Percentiles rank a stretch among this genome's conserved stretches.
Evolutionary conservation across 2,888 invertebrate genomes (phyloP).

Genomic region (Apodemia zela): DNA sequence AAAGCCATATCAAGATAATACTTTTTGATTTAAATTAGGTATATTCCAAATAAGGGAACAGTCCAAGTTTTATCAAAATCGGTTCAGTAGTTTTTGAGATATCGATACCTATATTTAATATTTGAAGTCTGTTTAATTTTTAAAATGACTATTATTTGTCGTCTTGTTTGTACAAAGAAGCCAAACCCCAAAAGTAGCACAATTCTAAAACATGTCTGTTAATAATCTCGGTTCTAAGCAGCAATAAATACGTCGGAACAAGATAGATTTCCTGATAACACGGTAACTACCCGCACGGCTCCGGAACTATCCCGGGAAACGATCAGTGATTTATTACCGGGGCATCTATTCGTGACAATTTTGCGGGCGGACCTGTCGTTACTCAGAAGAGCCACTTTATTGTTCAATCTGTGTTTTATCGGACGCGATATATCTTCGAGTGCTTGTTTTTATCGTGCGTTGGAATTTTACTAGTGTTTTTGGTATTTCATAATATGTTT

Average conservation of each 20-base stretch:
- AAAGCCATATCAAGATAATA: no score
- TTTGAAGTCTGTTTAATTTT: no score
- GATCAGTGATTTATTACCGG: constrained; percentile 14
- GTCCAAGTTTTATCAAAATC: no score
- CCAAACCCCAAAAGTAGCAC: not conserved
- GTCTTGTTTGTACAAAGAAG: no score
- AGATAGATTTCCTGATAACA: constrained; percentile 12
- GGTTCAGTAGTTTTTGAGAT: no score
- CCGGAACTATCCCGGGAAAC: not conserved
- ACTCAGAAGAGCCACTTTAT: not conserved
- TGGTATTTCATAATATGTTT: not conserved
- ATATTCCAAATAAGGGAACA: no score
- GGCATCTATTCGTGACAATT: not conserved
- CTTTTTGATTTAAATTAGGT: no score
- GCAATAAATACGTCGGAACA: constrained; percentile 11
- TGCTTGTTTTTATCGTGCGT: not conserved
- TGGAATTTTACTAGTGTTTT: not conserved
- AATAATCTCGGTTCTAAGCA: not conserved
- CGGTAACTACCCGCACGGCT: not conserved
- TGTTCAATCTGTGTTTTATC: not conserved
- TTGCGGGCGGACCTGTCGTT: constrained; percentile 6
- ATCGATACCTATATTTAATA: no score
- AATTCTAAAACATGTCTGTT: not conserved
- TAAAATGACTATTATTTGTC: no score
- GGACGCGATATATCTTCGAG: not conserved